phyloP scores from a whole-genome alignment of 2,113 vertebrate species.

The Ploceus nigricollis region DNA sequence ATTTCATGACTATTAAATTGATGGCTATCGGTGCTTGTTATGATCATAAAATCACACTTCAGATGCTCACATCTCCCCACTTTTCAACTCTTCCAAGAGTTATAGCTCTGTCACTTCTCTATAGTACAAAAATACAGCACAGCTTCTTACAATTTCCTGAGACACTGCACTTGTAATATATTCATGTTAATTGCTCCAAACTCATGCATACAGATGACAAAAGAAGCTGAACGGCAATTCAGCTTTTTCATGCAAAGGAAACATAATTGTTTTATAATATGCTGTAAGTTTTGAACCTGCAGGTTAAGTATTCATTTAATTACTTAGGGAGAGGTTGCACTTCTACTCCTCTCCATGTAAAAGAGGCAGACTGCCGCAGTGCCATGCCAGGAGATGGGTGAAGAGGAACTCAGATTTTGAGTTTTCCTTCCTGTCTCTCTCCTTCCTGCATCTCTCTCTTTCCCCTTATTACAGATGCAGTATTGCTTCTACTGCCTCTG shows the following conservation, averaged over 20 bases:
- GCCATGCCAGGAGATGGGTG: rapidly evolving
- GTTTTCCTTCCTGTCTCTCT: background rate
- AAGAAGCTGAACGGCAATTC: slow-evolving; percentile 7
- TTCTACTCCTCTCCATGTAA: background rate
- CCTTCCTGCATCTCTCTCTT: background rate
- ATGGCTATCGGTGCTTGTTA: background rate
- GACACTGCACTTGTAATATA: slow-evolving; percentile 46
- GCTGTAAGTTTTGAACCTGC: background rate
- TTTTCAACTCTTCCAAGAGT: background rate
- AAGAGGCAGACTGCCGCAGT: background rate
- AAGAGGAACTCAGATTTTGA: background rate
- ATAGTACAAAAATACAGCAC: background rate
- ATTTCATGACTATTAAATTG: background rate
- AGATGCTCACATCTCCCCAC: background rate
- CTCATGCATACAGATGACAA: background rate
- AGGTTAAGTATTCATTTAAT: slow-evolving; percentile 39
- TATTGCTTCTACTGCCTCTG: background rate
- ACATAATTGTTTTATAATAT: slow-evolving; percentile 34
- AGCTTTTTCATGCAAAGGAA: slow-evolving; percentile 6
- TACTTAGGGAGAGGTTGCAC: background rate
- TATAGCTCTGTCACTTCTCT: background rate
- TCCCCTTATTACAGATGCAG: background rate
- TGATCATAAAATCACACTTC: slow-evolving; percentile 16
- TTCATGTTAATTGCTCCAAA: slow-evolving; percentile 32
- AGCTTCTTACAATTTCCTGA: slow-evolving; percentile 40